phyloP scores from a whole-genome alignment of 2,113 vertebrate species.

The Marmota flaviventris region DNA sequence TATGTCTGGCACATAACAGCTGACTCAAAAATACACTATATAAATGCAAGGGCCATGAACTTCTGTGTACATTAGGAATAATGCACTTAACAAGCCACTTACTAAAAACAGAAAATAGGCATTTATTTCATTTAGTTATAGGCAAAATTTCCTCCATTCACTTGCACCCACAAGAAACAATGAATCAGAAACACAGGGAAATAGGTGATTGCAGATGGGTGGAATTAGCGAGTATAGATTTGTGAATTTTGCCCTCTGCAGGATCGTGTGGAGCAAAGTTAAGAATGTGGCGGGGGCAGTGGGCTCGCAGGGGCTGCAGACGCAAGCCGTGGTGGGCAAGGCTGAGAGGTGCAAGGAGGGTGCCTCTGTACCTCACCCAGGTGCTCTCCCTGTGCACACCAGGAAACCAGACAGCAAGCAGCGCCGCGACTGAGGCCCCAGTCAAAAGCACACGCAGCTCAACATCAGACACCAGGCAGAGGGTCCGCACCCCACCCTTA shows the following conservation, averaged over 20 bases:
- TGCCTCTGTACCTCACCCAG: accelerated
- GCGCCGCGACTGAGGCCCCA: accelerated
- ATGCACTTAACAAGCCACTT: background rate
- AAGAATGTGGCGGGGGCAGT: background rate
- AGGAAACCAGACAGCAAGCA: background rate
- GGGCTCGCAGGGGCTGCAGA: too few species aligned
- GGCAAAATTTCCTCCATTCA: background rate
- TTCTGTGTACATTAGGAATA: background rate
- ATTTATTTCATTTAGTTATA: background rate
- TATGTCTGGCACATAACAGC: background rate
- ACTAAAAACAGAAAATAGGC: background rate
- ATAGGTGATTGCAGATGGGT: accelerated
- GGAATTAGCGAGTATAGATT: accelerated
- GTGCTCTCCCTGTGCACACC: accelerated
- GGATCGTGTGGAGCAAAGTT: background rate
- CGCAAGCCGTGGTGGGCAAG: too few species aligned
- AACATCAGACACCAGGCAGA: accelerated
- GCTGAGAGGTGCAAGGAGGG: accelerated
- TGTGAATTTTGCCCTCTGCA: accelerated
- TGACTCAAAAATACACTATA: background rate
- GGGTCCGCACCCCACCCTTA: background rate
- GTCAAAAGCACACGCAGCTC: background rate
- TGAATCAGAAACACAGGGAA: background rate
- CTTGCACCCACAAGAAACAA: background rate
- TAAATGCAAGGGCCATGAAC: background rate